phyloP scores from a whole-genome alignment of 2,797 vertebrate species.

The Morelia viridis region DNA sequence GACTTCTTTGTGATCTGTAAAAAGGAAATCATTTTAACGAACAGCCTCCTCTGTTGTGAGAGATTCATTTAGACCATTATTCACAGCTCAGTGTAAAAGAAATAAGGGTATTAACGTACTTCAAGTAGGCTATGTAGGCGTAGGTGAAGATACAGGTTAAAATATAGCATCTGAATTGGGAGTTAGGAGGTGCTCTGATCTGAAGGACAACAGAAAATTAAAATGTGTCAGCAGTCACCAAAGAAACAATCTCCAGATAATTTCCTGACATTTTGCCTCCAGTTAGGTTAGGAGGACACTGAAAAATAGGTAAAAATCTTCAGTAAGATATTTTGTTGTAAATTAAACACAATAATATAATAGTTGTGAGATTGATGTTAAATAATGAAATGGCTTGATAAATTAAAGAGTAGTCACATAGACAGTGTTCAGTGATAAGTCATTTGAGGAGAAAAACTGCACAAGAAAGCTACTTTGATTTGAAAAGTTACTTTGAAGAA shows the following conservation, averaged over 20 bases:
- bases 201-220: conserved; percentile 1
- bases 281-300: neutral
- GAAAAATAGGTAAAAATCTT: neutral
- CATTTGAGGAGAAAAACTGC: conserved; percentile 13
- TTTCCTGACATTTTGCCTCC: neutral
- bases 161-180: neutral
- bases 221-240: neutral
- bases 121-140: neutral
- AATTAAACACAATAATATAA: conserved; percentile 14
- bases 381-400: neutral
- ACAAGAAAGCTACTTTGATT: neutral
- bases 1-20: neutral
- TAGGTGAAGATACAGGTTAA: neutral
- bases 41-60: neutral
- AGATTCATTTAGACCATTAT: neutral
- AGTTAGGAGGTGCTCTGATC: neutral
- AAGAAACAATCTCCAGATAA: conserved; percentile 7
- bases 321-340: neutral
- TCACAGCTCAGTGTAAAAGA: neutral
- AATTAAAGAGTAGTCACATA: conserved; percentile 14
- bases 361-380: neutral
- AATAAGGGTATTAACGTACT: too few species aligned
- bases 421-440: neutral
- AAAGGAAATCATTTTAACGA: neutral
- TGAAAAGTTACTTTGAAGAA: neutral